Base-by-base conservation (phyloP, 2,113 vertebrate genomes). In the Archocentrus centrarchus region DNA sequence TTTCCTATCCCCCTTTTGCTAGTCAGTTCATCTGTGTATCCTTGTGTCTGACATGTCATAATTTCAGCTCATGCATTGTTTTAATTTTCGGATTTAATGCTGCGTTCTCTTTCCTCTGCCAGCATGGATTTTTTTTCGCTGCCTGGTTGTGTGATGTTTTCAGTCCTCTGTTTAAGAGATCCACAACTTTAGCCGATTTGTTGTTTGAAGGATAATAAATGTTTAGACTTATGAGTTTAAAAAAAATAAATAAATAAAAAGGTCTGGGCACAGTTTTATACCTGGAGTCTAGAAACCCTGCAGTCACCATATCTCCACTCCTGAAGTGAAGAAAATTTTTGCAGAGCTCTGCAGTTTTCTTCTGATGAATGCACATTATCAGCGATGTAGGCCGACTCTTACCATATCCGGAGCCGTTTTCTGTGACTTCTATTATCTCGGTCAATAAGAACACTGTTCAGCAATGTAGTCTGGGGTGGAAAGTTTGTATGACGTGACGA, bases 401-500 rank as follows among this genome's bases (percentile, higher is more conserved):
- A 90, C 55, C 30, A 87, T 88, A 89, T 85, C 39, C 58, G 39
- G 79, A 85, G 77, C 81, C 61, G 76, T 92, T 80, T 81, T 85
- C 85, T 87, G 63, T 84, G 80, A 87, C 75, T 87, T 85, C 78
- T 90, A 81, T 89, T 84, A 88, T 59, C 73, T 64, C 53, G 64
- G 87, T 94, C 94, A 93, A 94, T 94, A 93, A 79, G 35, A 82
- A 57, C 76, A 55, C 30, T 24, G 89, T 88, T 39, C 94, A 88
- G 91, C 92, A 89, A 90, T 80, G 86, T 14, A 61, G 77, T 85
- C 92, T 86, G 84, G 61, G 64, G 87, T 84, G 80, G 83, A 84
- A 68, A 68, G 53, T 91, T 91, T 86, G 62, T 85, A 81, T 80
- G 75, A 81, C 2, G 50, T 83, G 27, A 55, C 27, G 27, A 18